phyloP scores from a whole-genome alignment of 2,888 invertebrate genomes.

The Macrophya annulata region DNA sequence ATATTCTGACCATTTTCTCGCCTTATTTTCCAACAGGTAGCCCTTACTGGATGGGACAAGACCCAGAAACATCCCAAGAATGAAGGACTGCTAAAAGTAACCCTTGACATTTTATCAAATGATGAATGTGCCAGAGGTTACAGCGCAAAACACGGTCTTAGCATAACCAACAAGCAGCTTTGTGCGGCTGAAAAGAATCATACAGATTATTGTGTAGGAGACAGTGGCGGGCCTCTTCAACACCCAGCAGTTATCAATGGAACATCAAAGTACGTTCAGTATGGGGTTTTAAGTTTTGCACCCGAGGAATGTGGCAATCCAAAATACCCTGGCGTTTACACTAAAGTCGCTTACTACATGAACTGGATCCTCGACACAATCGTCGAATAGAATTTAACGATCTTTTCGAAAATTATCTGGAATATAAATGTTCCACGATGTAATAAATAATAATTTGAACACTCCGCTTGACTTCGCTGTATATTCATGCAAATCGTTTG shows the following conservation, averaged over 20 bases:
- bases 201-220: constrained; percentile 85
- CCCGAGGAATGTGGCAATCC: constrained; percentile 75
- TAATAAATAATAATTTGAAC: too few species aligned
- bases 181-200: constrained; percentile 83
- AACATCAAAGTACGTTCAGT: constrained; percentile 81
- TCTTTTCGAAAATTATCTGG: background rate
- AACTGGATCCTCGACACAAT: constrained; percentile 79
- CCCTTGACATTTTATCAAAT: constrained; percentile 76
- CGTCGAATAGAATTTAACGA: constrained; percentile 52
- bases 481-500: too few species aligned
- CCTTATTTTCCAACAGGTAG: constrained; percentile 76
- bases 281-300: constrained; percentile 82
- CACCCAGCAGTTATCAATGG: constrained; percentile 68
- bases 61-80: constrained; percentile 83
- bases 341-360: constrained; percentile 76
- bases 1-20: background rate
- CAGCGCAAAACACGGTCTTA: constrained; percentile 58
- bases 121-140: constrained; percentile 72
- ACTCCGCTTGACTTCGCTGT: too few species aligned
- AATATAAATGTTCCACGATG: background rate
- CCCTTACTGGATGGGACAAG: constrained; percentile 90
- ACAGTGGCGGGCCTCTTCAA: constrained; percentile 88
- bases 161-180: constrained; percentile 80
- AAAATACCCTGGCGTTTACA: constrained; percentile 79
- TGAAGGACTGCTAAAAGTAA: constrained; percentile 79